Conservation (phyloP, 2,797 vertebrate species). For the Pseudochirops corinnae region DNA sequence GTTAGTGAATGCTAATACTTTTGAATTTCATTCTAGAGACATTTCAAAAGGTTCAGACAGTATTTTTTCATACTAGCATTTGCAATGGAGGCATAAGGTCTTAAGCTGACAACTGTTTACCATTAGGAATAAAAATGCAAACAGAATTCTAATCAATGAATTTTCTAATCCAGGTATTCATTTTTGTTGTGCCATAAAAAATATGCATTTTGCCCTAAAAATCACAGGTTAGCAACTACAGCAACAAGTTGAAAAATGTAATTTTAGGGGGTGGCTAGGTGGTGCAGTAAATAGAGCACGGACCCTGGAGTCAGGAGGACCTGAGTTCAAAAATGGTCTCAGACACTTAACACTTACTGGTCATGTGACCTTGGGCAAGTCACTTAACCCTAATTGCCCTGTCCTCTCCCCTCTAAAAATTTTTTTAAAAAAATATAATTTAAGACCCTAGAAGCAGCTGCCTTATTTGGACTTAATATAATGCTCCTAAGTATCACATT, state of each 20-base stretch:
- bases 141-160: not conserved
- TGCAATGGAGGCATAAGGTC: not conserved
- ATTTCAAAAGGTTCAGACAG: not conserved
- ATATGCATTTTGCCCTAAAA: not conserved
- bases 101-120: not conserved
- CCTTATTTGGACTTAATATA: not conserved
- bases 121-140: not conserved
- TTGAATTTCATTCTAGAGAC: not conserved
- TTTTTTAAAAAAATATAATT: not conserved
- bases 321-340: no score
- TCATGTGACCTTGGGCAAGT: no score
- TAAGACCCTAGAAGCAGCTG: not conserved
- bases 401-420: no score
- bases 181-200: not conserved
- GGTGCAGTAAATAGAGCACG: no score
- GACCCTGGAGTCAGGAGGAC: no score
- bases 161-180: not conserved
- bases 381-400: no score
- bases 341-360: no score
- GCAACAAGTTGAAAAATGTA: not conserved
- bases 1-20: not conserved
- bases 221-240: not conserved
- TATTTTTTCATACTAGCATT: not conserved
- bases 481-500: not conserved
- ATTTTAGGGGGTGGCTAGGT: not conserved